Evolutionary conservation across 1,140 invertebrate genomes (phyloP), one percentile per base, ranked within the genome.

Genomic region (Sinonovacula constricta): DNA sequence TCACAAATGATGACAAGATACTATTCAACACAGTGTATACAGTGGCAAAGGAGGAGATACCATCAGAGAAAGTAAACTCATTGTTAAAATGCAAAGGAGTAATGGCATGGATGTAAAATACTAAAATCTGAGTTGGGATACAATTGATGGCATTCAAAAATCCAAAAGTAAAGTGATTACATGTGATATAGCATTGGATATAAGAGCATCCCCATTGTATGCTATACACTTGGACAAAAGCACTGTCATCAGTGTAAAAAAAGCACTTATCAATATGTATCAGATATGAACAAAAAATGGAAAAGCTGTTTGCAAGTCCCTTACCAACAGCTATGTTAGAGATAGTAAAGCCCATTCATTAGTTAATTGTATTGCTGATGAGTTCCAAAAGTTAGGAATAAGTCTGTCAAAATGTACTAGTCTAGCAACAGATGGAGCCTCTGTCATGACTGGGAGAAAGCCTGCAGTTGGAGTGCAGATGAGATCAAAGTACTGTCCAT

Each of bases 351-450:
- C n/a, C n/a, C n/a, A n/a, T n/a, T 70, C 18, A n/a, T n/a, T n/a
- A n/a, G n/a, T n/a, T n/a, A n/a, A n/a, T n/a, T n/a, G n/a, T n/a
- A n/a, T n/a, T n/a, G 54, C n/a, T 4, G 10, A 18, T 15, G 22
- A 36, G 14, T 57, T 57, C 24, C 22, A 56, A 36, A 57, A 59
- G 30, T 33, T n/a, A 1, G 33, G 54, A 10, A 36, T 70, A 5
- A 3, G 2, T 33, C 2, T 70, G 3, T 1, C 28, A 22, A 10
- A 34, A 1, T 63, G 57, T 53, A 62, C 39, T 10, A 62, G 36
- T 24, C 28, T 62, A n/a, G 56, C 70, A 28, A 72, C 70, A 15
- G 57, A 62, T 62, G 36, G 70, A n/a, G 68, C 68, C 2, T 18
- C 53, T 18, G 54, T 28, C 26, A 70, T 70, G 68, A 59, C 49